phyloP scores from a whole-genome alignment of 2,888 invertebrate species.

The Neoitamus cyanurus region DNA sequence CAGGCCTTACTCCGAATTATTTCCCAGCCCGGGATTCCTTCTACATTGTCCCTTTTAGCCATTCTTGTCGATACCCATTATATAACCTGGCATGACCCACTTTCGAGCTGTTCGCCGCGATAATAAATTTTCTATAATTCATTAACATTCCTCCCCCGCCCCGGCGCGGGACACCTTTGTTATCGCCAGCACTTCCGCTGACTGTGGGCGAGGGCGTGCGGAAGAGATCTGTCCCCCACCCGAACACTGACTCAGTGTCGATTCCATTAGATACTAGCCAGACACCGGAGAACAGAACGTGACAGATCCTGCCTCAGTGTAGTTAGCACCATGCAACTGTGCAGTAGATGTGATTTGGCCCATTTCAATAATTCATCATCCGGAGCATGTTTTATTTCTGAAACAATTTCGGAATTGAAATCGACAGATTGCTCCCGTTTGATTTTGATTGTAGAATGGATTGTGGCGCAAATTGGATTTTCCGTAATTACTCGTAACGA shows the following conservation, averaged over 20 bases:
- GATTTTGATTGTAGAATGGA: neutral
- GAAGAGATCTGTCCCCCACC: neutral
- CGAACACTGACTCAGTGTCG: too few relatives aligned
- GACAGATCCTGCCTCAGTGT: neutral
- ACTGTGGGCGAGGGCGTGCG: neutral
- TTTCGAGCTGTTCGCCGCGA: slow-evolving; percentile 8
- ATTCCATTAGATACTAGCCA: neutral
- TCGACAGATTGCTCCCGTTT: neutral
- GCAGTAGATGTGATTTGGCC: neutral
- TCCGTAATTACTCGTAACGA: neutral
- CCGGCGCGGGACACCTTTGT: neutral
- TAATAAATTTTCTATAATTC: slow-evolving; percentile 44
- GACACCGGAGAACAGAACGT: neutral
- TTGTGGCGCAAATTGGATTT: neutral
- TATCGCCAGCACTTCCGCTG: neutral
- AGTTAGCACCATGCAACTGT: neutral
- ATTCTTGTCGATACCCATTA: neutral
- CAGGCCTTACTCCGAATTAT: neutral
- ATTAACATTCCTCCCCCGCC: neutral
- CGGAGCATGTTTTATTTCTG: neutral
- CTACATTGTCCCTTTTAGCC: neutral
- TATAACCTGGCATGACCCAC: slow-evolving; percentile 25
- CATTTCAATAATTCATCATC: neutral
- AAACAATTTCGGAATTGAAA: neutral
- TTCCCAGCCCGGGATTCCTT: neutral